Evolutionary conservation across 2,113 vertebrate species (phyloP).

Genomic region (Xyliphius kryptos): DNA sequence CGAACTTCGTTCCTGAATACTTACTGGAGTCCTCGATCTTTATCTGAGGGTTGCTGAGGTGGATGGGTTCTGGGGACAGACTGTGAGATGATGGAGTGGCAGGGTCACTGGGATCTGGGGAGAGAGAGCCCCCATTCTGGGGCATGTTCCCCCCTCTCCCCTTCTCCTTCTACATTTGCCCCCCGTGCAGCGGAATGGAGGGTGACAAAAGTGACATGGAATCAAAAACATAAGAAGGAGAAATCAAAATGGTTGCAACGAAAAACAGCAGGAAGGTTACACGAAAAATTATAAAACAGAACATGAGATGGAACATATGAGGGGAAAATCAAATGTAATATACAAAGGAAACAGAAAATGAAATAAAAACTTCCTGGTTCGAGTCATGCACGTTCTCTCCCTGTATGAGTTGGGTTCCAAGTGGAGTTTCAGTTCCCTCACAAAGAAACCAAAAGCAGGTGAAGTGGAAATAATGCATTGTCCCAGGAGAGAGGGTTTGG

Average conservation of each 20-base stretch:
- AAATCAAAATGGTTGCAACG: conserved; percentile 19
- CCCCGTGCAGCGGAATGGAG: conserved; percentile 52
- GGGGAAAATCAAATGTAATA: no score
- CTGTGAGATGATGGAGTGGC: conserved; percentile 70
- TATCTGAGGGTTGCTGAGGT: conserved; percentile 66
- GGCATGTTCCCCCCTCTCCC: conserved; percentile 69
- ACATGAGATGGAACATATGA: no score
- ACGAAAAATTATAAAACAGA: not conserved
- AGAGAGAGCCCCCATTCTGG: conserved; percentile 51
- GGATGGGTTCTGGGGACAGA: conserved; percentile 64
- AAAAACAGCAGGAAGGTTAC: conserved; percentile 10
- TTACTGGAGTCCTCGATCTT: conserved; percentile 78
- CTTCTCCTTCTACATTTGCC: conserved; percentile 76
- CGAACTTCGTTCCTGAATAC: conserved; percentile 53
- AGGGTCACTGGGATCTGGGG: conserved; percentile 63
- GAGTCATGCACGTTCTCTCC: no score
- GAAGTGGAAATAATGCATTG: no score
- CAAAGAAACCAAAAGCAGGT: no score
- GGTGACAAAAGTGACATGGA: conserved; percentile 50
- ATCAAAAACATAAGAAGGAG: conserved; percentile 27
- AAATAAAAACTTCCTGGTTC: no score
- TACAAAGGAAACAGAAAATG: no score
- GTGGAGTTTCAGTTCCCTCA: no score
- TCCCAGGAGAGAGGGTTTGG: no score
- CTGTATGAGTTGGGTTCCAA: no score